Conservation (phyloP, 2,888 invertebrate genomes). For the Chaetoderma sp. region DNA sequence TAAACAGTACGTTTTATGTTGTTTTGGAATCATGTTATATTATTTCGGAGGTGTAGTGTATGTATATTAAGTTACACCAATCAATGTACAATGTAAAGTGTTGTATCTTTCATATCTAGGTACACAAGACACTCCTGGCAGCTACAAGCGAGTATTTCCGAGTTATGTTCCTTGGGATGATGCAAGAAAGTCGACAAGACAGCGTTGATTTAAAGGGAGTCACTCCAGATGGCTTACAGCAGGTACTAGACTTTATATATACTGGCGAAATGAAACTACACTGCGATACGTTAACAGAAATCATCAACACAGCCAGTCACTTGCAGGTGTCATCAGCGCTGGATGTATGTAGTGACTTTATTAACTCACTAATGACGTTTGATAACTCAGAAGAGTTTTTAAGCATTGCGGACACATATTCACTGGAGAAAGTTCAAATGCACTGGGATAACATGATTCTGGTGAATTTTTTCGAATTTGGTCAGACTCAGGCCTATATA, state of each 20-base stretch:
- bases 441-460: conserved; percentile 64
- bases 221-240: conserved; percentile 52
- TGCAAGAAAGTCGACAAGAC: conserved; percentile 66
- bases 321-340: conserved; percentile 63
- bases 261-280: conserved; percentile 62
- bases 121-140: conserved; percentile 66
- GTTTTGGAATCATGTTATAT: no score
- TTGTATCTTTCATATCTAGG: conserved; percentile 45
- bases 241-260: conserved; percentile 66
- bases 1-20: no score
- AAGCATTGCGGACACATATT: conserved; percentile 64
- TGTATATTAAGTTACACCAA: no score
- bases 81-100: no score
- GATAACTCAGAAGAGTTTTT: conserved; percentile 66
- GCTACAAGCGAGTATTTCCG: conserved; percentile 68
- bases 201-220: conserved; percentile 64
- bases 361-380: conserved; percentile 63
- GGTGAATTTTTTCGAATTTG: conserved; percentile 62
- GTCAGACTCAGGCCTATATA: conserved; percentile 55
- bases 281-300: conserved; percentile 63
- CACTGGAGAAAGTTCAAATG: conserved; percentile 54
- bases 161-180: conserved; percentile 66
- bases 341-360: conserved; percentile 66
- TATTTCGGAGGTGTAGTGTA: no score
- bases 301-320: conserved; percentile 66